phyloP scores from a whole-genome alignment of 2,888 invertebrate genomes.

The Trisateles emortualis region DNA sequence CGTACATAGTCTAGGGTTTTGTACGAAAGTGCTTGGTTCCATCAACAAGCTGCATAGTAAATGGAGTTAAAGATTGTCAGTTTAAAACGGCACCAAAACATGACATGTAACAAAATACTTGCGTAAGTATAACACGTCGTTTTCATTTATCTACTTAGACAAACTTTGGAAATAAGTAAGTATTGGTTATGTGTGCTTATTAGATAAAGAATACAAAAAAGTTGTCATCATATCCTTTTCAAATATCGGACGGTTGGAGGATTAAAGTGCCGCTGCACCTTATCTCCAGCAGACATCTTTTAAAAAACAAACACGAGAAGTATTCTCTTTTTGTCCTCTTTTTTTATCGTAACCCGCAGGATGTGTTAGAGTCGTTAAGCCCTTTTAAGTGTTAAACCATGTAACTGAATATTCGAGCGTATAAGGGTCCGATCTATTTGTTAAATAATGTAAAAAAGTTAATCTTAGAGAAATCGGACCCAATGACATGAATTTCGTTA shows the following conservation, averaged over 20 bases:
- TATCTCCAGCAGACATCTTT: conserved; percentile 86
- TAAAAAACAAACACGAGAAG: conserved; percentile 86
- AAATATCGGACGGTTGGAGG: conserved; percentile 84
- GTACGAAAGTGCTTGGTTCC: too few relatives aligned
- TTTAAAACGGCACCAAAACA: conserved; percentile 30
- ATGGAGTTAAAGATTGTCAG: conserved; percentile 13
- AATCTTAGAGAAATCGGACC: conserved; percentile 85
- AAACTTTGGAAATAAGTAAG: conserved; percentile 58
- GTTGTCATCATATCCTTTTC: conserved; percentile 87
- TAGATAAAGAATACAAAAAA: conserved; percentile 83
- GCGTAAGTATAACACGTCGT: conserved; percentile 31
- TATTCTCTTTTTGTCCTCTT: conserved; percentile 84
- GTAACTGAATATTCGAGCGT: conserved; percentile 86
- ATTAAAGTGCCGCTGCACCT: conserved; percentile 85
- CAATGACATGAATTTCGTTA: conserved; percentile 85
- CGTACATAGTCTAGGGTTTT: too few relatives aligned
- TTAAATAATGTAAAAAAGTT: conserved; percentile 84
- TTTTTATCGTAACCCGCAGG: conserved; percentile 87
- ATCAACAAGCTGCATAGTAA: conserved; percentile 6
- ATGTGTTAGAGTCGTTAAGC: conserved; percentile 87
- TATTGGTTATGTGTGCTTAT: conserved; percentile 79
- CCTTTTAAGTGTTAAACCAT: conserved; percentile 87
- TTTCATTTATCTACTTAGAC: conserved; percentile 53
- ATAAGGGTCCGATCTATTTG: conserved; percentile 86
- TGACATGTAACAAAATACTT: conserved; percentile 36